Conservation (phyloP, 2,888 invertebrate genomes). For the Parapristionchus giblindavisi region DNA sequence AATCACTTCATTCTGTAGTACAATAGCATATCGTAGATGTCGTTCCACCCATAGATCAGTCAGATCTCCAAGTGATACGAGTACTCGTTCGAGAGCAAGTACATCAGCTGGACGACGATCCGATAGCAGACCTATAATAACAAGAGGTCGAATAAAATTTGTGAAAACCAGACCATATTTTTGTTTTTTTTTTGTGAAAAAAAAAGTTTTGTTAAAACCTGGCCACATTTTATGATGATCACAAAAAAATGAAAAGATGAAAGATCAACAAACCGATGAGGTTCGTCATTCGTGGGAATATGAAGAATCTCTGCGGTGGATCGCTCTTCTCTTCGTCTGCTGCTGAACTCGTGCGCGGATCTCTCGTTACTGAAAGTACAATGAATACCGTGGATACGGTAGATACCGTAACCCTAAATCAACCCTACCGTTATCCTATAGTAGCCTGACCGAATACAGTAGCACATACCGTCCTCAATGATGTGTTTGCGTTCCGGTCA, state of each 20-base stretch:
- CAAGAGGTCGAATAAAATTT: neutral
- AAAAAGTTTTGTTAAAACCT: too few species aligned
- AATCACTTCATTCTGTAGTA: constrained; percentile 44
- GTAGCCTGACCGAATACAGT: neutral
- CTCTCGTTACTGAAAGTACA: too few species aligned
- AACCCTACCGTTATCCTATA: neutral
- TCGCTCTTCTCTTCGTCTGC: too few species aligned
- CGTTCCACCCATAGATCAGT: constrained; percentile 41
- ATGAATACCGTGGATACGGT: neutral
- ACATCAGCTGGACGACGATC: constrained; percentile 32
- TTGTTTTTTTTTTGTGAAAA: too few species aligned
- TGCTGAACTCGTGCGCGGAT: too few species aligned
- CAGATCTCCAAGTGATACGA: constrained; percentile 4
- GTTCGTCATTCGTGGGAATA: too few species aligned
- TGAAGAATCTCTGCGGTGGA: too few species aligned
- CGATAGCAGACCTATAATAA: constrained; percentile 13
- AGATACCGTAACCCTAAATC: neutral
- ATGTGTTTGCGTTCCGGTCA: neutral
- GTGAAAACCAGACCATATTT: too few species aligned
- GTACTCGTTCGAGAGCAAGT: constrained; percentile 22
- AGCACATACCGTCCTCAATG: constrained; percentile 9
- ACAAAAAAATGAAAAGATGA: too few species aligned
- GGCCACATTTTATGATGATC: too few species aligned
- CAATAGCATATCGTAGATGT: constrained; percentile 47
- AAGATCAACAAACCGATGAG: too few species aligned